A percentile compares a stretch with the other conserved stretches of the same genome.
phyloP scores from a whole-genome alignment of 2,888 invertebrate genomes.

The Thereva unica region DNA sequence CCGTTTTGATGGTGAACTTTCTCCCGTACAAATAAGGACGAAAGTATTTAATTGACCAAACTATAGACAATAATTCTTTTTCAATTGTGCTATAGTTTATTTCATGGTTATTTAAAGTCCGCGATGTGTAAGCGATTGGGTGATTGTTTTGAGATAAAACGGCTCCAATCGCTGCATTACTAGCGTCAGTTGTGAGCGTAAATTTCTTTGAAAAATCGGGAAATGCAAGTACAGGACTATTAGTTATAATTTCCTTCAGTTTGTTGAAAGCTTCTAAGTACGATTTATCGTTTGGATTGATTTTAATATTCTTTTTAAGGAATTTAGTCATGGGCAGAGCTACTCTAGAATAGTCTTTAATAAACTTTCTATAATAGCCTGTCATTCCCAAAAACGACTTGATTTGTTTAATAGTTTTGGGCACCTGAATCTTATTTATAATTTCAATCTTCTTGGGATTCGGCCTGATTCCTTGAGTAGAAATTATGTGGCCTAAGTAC shows the following conservation, averaged over 20 bases:
- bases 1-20: conserved; percentile 29
- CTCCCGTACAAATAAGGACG: conserved; percentile 27
- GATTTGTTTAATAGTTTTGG: conserved; percentile 30
- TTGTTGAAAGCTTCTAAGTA: conserved; percentile 39
- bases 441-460: conserved; percentile 35
- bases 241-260: conserved; percentile 31
- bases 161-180: conserved; percentile 28
- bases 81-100: conserved; percentile 13
- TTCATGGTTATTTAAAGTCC: conserved; percentile 25
- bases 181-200: conserved; percentile 30
- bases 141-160: conserved; percentile 26
- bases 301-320: conserved; percentile 24
- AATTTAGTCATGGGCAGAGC: conserved; percentile 22
- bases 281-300: conserved; percentile 40
- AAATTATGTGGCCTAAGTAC: conserved; percentile 32
- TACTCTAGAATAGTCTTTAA: conserved; percentile 34
- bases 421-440: conserved; percentile 29
- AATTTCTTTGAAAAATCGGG: conserved; percentile 35
- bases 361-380: conserved; percentile 34
- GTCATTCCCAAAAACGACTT: conserved; percentile 36
- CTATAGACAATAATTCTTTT: conserved; percentile 29
- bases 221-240: conserved; percentile 27
- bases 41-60: conserved; percentile 32
- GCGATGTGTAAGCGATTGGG: conserved; percentile 19
- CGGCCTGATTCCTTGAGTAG: conserved; percentile 23